Conservation (phyloP, 1,140 invertebrate species). For the Drosophila lacteicornis region DNA sequence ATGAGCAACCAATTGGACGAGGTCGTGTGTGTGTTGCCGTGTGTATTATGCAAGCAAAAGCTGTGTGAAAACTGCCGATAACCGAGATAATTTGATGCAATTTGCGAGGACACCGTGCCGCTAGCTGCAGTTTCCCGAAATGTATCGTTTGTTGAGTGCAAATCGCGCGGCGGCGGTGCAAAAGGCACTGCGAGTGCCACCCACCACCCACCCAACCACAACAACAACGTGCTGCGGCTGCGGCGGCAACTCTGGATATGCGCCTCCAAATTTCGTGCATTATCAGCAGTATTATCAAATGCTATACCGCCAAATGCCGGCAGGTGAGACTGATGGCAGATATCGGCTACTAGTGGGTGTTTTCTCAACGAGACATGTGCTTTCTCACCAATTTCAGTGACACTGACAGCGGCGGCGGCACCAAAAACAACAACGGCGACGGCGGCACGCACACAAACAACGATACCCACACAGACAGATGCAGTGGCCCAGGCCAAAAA, state of each 20-base stretch:
- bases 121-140: slow-evolving; percentile 45
- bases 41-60: slow-evolving; percentile 53
- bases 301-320: slow-evolving; percentile 65
- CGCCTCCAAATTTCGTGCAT: slow-evolving; percentile 56
- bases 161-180: slow-evolving; percentile 58
- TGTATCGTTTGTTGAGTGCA: slow-evolving; percentile 69
- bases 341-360: too few relatives aligned
- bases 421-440: slow-evolving; percentile 32
- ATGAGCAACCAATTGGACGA: slow-evolving; percentile 25
- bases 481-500: slow-evolving; percentile 60
- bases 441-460: slow-evolving; percentile 53
- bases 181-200: slow-evolving; percentile 48
- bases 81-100: slow-evolving; percentile 14
- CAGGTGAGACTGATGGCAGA: slow-evolving; percentile 43
- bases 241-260: slow-evolving; percentile 24
- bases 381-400: slow-evolving; percentile 7
- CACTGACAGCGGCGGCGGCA: slow-evolving; percentile 1
- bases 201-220: slow-evolving; percentile 29
- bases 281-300: slow-evolving; percentile 81
- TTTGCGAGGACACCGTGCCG: not conserved
- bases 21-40: slow-evolving; percentile 21
- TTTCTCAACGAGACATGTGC: slow-evolving; percentile 6
- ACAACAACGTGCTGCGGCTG: slow-evolving; percentile 52
- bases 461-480: slow-evolving; percentile 66
- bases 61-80: slow-evolving; percentile 48